Evolutionary conservation across 2,797 vertebrate species (phyloP).

Genomic region (Nannoperca obscura): DNA sequence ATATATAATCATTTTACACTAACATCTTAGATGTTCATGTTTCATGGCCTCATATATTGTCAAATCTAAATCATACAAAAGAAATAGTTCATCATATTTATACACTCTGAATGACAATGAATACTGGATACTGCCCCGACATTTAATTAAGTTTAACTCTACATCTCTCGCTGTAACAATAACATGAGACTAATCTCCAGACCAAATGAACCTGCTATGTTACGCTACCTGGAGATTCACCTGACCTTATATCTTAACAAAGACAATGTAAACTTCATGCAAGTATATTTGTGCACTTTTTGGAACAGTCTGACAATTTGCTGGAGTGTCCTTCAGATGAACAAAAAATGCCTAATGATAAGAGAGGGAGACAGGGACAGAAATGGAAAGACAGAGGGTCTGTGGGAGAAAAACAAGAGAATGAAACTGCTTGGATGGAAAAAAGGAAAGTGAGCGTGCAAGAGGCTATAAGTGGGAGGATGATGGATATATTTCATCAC

Average conservation of each 20-base stretch:
- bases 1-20: background rate
- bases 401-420: slow-evolving; percentile 58
- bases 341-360: slow-evolving; percentile 55
- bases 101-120: background rate
- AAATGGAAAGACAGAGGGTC: slow-evolving; percentile 43
- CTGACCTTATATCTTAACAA: background rate
- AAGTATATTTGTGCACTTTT: slow-evolving; percentile 27
- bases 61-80: slow-evolving; percentile 4
- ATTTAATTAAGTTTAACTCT: background rate
- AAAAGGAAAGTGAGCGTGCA: slow-evolving; percentile 54
- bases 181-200: background rate
- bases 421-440: slow-evolving; percentile 48
- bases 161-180: background rate
- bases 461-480: slow-evolving; percentile 76
- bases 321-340: slow-evolving; percentile 56
- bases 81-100: background rate
- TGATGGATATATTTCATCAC: slow-evolving; percentile 87
- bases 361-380: slow-evolving; percentile 37
- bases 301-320: slow-evolving; percentile 34
- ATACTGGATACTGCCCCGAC: background rate
- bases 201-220: background rate
- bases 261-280: slow-evolving; percentile 19
- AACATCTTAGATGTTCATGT: background rate
- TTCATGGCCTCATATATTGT: background rate
- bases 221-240: slow-evolving; percentile 11